Base-by-base conservation (phyloP, 1,140 invertebrate species). In the Papilio aristodemus region DNA sequence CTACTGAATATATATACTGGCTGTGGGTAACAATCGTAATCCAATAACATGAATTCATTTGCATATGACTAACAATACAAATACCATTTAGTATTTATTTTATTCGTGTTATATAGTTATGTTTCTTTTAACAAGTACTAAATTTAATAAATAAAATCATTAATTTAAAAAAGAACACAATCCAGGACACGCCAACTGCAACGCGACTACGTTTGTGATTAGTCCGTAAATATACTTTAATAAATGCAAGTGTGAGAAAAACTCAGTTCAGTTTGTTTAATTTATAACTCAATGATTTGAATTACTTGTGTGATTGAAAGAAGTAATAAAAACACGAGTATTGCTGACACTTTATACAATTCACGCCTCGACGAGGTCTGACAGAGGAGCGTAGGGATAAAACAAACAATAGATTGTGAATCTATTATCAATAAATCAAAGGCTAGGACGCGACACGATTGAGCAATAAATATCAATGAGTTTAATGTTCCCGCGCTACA, bases 391-490 rank as follows among this genome's bases (percentile, higher is more conserved):
- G 71, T 62, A 74, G 71, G 77, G 76, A 80, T 81, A 81, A 84
- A 84, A 83, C 75, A 86, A 87, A 87, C 79, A 85, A 85, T 86
- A 85, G 80, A 83, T 71, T 73, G 77, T 70, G 73, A 86, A 86
- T 89, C 80, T 86, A 86, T 87, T 86, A 83, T 76, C 80, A 73
- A 86, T 89, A 89, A 87, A 86, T 87, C 81, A 85, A 78, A 74
- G 75, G 69, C 72, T 82, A 84, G 76, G 72, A 80, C 73, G 76
- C 77, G 80, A 83, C 80, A 69, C 83, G 87, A 89, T 89, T 89
- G 87, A 89, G 85, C 76, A 89, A 89, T 89, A 89, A 89, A 89
- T 89, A 85, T 86, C 84, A 87, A 87, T 89, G 81, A 87, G 76
- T 86, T 84, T 89, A 89, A 89, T 86, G 85, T 86, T 87, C 81